Conservation (phyloP, 2,113 vertebrate genomes). For the Nothobranchius kuhntae region DNA sequence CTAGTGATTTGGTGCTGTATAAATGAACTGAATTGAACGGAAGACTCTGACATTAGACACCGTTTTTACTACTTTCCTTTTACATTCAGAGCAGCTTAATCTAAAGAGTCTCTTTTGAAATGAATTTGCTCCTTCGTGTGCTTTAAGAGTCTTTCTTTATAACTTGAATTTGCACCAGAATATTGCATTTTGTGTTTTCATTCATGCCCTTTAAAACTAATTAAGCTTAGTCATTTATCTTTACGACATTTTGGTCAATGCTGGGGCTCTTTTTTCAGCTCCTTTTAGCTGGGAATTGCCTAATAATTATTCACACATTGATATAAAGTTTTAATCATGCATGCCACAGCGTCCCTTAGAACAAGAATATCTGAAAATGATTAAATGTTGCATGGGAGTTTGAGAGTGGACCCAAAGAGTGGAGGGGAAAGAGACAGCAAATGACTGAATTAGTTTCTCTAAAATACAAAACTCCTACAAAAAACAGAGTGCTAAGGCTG, state of each 20-base stretch:
- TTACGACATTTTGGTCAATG: background rate
- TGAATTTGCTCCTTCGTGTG: background rate
- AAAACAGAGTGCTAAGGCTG: background rate
- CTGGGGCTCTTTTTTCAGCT: background rate
- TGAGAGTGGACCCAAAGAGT: too few species aligned
- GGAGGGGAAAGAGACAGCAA: too few species aligned
- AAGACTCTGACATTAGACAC: too few species aligned
- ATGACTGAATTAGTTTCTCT: too few species aligned
- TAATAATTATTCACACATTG: background rate
- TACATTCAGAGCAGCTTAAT: too few species aligned
- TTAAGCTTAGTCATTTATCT: too few species aligned
- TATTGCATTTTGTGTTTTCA: background rate
- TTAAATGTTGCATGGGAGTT: background rate
- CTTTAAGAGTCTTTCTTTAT: background rate
- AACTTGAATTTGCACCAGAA: background rate
- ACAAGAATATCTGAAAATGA: background rate
- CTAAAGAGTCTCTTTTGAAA: too few species aligned
- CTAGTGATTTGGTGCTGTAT: too few species aligned
- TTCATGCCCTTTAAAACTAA: too few species aligned
- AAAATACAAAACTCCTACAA: too few species aligned
- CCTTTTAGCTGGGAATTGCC: background rate
- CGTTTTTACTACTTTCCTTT: too few species aligned
- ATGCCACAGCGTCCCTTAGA: background rate
- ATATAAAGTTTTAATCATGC: background rate
- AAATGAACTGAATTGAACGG: too few species aligned